Percentiles rank a stretch among this genome's conserved stretches.
Conservation (phyloP, 2,113 vertebrate genomes). For the Desmodus rotundus region DNA sequence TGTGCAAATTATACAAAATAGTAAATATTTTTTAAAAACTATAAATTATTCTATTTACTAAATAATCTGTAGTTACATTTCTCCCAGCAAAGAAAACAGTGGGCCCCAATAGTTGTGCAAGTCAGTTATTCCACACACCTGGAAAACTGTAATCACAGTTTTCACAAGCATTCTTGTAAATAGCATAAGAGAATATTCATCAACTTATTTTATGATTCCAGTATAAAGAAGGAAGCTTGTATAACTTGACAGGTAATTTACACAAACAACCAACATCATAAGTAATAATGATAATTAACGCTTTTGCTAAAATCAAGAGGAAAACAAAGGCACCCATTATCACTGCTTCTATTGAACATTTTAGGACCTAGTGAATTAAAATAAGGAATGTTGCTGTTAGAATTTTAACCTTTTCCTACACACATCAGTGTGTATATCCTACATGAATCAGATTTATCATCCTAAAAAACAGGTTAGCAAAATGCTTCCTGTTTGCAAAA, state of each 20-base stretch:
- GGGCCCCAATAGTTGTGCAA: too few relatives aligned
- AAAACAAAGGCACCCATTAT: neutral
- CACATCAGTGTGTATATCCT: neutral
- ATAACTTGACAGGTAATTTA: neutral
- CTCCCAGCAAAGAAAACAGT: too few relatives aligned
- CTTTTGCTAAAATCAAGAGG: neutral
- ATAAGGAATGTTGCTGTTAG: neutral
- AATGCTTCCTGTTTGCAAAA: neutral
- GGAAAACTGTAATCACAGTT: too few relatives aligned
- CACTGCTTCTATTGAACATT: neutral
- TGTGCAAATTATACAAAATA: too few relatives aligned
- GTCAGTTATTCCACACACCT: too few relatives aligned
- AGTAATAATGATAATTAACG: neutral
- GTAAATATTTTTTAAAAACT: too few relatives aligned
- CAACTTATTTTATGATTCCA: too few relatives aligned
- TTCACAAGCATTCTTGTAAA: too few relatives aligned
- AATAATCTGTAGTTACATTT: too few relatives aligned
- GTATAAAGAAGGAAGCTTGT: too few relatives aligned
- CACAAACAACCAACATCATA: neutral
- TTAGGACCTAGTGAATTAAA: neutral
- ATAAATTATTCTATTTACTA: too few relatives aligned
- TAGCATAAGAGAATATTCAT: too few relatives aligned
- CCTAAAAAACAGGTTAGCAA: neutral
- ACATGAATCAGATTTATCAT: neutral
- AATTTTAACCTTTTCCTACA: neutral